Conservation (phyloP, 1,140 invertebrate genomes). For the Diachasmimorpha longicaudata region DNA sequence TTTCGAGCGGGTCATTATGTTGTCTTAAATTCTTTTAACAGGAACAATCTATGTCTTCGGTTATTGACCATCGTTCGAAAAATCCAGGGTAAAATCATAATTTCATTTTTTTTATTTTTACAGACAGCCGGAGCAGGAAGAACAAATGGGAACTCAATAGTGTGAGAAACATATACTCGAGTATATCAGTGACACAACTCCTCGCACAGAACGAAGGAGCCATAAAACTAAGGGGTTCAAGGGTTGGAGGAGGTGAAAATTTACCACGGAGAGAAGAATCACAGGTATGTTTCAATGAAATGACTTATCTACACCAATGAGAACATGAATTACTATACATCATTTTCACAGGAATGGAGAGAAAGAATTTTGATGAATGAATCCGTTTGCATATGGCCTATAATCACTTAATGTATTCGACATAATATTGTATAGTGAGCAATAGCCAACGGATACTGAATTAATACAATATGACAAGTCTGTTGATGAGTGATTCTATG, state of each 20-base stretch:
- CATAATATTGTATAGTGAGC: constrained; percentile 43
- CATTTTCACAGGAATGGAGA: background rate
- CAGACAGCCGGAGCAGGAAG: constrained; percentile 67
- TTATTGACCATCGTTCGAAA: background rate
- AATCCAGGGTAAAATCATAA: constrained; percentile 13
- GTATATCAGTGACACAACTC: constrained; percentile 71
- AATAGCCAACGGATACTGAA: constrained; percentile 51
- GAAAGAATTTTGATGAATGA: background rate
- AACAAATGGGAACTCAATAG: constrained; percentile 70
- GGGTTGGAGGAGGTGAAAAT: too few relatives aligned
- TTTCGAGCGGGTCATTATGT: background rate
- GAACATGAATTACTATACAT: background rate
- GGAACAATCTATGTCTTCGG: background rate
- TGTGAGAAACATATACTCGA: constrained; percentile 64
- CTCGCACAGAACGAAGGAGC: constrained; percentile 69
- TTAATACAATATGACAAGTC: constrained; percentile 53
- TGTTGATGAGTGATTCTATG: constrained; percentile 58
- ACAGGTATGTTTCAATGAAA: constrained; percentile 44
- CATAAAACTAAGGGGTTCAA: constrained; percentile 47
- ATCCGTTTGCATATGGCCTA: constrained; percentile 54
- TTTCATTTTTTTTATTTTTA: constrained; percentile 23
- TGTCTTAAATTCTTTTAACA: background rate
- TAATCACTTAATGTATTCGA: constrained; percentile 49
- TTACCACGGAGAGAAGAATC: constrained; percentile 49
- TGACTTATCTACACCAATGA: background rate